Percentiles rank a stretch among this genome's conserved stretches.
Conservation (phyloP, 2,888 invertebrate species). For the Metalampra italica region DNA sequence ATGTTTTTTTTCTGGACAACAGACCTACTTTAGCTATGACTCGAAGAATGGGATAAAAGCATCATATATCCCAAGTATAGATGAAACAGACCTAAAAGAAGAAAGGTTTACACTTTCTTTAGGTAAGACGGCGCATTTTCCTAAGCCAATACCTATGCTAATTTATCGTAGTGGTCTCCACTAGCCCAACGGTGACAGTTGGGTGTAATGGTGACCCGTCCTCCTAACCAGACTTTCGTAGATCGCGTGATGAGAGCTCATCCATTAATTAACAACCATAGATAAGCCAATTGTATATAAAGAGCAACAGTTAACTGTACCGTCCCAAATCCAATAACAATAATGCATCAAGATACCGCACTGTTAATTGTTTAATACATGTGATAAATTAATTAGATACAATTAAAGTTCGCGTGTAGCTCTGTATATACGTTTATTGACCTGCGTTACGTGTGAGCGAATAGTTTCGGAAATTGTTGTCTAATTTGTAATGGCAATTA, state of each 20-base stretch:
- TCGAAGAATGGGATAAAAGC: too few species aligned
- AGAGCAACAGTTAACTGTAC: conserved; percentile 42
- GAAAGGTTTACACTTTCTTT: too few species aligned
- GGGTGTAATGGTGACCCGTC: too few species aligned
- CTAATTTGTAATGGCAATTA: conserved; percentile 53
- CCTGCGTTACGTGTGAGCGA: conserved; percentile 42
- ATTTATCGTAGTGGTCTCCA: too few species aligned
- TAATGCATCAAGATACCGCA: conserved; percentile 69
- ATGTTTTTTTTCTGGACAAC: too few species aligned
- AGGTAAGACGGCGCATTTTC: too few species aligned
- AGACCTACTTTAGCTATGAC: too few species aligned
- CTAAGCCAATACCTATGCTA: too few species aligned
- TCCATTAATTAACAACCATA: conserved; percentile 68
- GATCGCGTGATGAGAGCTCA: conserved; percentile 62
- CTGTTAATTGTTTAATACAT: conserved; percentile 75
- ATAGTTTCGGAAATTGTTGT: conserved; percentile 31
- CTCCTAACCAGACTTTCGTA: neutral
- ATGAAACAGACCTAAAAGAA: too few species aligned
- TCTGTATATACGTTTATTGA: conserved; percentile 39
- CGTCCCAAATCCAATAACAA: conserved; percentile 67
- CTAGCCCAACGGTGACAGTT: too few species aligned
- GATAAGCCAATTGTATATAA: conserved; percentile 70
- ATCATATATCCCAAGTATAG: too few species aligned
- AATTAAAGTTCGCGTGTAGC: conserved; percentile 68
- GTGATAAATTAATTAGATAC: conserved; percentile 77